Base-by-base conservation (phyloP, 1,140 invertebrate species). In the Meteorus sp. region DNA sequence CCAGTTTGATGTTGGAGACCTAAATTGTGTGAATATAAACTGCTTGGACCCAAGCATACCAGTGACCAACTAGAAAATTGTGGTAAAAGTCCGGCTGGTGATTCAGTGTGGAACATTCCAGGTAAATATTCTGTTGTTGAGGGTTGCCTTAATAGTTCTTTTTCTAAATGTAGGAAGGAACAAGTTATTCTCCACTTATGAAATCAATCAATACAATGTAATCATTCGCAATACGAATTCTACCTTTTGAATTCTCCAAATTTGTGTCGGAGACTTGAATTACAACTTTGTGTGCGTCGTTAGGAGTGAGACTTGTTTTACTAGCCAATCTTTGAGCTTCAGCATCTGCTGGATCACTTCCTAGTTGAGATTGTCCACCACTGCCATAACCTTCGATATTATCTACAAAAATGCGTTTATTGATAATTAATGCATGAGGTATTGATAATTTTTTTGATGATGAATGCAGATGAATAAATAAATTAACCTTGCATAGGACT, bases 61-160 rank as follows among this genome's bases (percentile, higher is more conserved):
- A 99, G 78, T 1, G 91, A 92, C 94, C 95, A 99, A 61, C 93
- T 97, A 0, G 94, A 88, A 79, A 93, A 98, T 57, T 90, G 86
- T 0, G 97, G 95, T 43, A 97, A 79, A 7, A 96, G 78, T 43
- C 85, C 87, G 3, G 83, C 73, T 4, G 92, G 91, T 17, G 90
- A 92, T 51, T 83, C 84, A 0, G 88, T 85, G 68, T 95, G 91
- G 27, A 96, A 80, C 93, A 97, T 94, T 25, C 92, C 91, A 2
- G 92, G 89, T 29, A 97, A 78, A 81, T 95, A 95, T 80, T 94
- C 91, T 0, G 90, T 94, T 0, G 92, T 95, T 1, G 91, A 94
- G 13, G 89, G 87, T 73, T 93, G 88, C 6, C 87, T 80, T 35
- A 86, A 81, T 8, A 89, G 71, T 20, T 73, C 70, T 67, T 86